Evolutionary conservation across 2,113 vertebrate genomes (phyloP).

Genomic region (Scartelaos histophorus): DNA sequence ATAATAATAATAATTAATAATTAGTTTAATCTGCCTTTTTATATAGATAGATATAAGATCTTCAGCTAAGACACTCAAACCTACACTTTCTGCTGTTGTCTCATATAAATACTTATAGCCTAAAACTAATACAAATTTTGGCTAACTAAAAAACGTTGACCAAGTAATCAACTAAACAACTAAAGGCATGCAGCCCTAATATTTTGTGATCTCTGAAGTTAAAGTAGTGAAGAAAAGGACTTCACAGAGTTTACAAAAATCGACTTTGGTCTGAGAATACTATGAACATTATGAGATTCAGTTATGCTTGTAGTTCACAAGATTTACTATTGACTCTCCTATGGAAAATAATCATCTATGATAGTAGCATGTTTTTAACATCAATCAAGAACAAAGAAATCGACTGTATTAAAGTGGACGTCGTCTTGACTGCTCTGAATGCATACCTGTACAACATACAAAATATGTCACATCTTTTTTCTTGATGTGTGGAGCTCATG

Average conservation of each 20-base stretch:
- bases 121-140: no score
- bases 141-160: no score
- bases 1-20: no score
- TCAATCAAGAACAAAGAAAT: slow-evolving; percentile 4
- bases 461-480: slow-evolving; percentile 11
- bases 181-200: no score
- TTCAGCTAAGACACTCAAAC: no score
- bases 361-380: background rate
- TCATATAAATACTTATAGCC: no score
- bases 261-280: background rate
- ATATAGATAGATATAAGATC: no score
- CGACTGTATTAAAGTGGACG: background rate
- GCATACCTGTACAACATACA: background rate
- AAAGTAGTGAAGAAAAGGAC: slow-evolving; percentile 19
- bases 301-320: background rate
- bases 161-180: no score
- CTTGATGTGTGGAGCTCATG: slow-evolving; percentile 25
- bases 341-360: background rate
- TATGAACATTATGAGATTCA: background rate
- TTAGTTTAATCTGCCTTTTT: no score
- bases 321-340: background rate
- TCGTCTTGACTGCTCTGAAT: background rate
- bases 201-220: slow-evolving; percentile 30
- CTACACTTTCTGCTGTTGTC: no score
- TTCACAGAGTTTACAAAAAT: background rate